Evolutionary conservation across 2,113 vertebrate genomes (phyloP), one percentile per base, ranked within the genome.

Genomic region (Mola mola): DNA sequence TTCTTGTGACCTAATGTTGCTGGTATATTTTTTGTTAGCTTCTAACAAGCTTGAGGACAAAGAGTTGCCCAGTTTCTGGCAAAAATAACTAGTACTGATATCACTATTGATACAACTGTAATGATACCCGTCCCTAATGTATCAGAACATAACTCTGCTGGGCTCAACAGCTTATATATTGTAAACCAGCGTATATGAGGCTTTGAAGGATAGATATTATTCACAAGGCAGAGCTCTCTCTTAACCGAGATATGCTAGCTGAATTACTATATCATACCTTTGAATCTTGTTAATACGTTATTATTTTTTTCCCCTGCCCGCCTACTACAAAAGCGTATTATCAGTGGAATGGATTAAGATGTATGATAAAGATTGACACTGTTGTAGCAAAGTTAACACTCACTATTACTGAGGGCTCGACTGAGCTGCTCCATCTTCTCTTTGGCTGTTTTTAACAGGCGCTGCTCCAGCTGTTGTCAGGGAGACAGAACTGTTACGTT

Each of bases 351-450:
- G 55, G 37, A 82, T 67, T 41, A 59, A 56, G 58, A 60, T 65
- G 58, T 40, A 16, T 72, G 52, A 72, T 62, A 47, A 64, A 67
- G 57, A 81, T 38, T 31, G 70, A 75, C 33, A 57, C 2, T 2
- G 36, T 49, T 75, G 53, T 10, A 15, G 52, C n/a, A 56, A 55
- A 72, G 43, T 59, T 56, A 43, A 52, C 44, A 92, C 96, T 93
- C 91, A 99, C 96, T 92, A 93, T 94, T 93, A 87, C 94, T 95
- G 58, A 99, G 93, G 68, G 96, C 97, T 93, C 92, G 94, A 88
- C 97, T 98, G 82, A 99, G 89, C 76, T 98, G 96, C 60, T 99
- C 97, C 97, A 99, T 99, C 91, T 99, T 99, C 90, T 98, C 97
- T 95, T 97, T 98, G 93, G 97, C 97, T 61, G 96, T 98, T 93